A percentile compares a stretch with the other conserved stretches of the same genome.
These are phyloP conservation scores for Diadema setosum DNA, from an alignment of 35 echinoderm and acorn worm species.

Conservation along the genomic window DNA sequence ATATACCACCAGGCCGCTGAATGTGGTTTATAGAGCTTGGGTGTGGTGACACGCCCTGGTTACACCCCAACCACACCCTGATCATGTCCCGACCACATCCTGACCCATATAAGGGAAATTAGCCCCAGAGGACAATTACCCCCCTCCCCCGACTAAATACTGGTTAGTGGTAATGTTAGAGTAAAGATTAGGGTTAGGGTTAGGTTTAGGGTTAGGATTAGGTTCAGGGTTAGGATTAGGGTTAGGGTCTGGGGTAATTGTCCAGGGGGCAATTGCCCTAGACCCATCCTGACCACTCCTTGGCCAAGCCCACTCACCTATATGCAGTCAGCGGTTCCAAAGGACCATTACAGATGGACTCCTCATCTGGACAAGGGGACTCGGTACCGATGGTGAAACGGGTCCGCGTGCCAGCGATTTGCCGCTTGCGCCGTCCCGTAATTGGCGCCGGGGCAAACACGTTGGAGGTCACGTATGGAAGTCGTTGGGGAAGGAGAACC, in stretches of 20 bases:
- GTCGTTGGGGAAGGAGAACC: not conserved
- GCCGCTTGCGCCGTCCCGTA: not conserved
- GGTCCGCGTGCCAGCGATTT: not conserved
- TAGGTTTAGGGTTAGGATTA: too few species aligned
- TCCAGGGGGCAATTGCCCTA: too few species aligned
- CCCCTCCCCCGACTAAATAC: too few species aligned
- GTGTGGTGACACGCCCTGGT: not conserved
- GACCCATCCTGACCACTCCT: too few species aligned
- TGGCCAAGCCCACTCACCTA: constrained; percentile 7
- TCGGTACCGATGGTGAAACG: not conserved
- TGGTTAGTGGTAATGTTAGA: too few species aligned
- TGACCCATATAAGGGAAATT: too few species aligned
- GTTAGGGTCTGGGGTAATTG: too few species aligned
- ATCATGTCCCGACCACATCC: too few species aligned
- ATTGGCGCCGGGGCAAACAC: not conserved
- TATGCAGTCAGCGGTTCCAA: constrained; percentile 20
- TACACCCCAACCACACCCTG: not conserved
- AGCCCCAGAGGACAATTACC: too few species aligned
- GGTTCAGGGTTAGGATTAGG: too few species aligned
- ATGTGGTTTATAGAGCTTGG: not conserved
- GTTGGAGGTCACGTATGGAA: not conserved
- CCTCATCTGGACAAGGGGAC: not conserved
- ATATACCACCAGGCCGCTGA: not conserved
- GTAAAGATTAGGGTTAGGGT: too few species aligned
- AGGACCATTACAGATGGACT: constrained; percentile 36